Conservation (phyloP, 2,888 invertebrate species). For the Drosophila neotestacea region DNA sequence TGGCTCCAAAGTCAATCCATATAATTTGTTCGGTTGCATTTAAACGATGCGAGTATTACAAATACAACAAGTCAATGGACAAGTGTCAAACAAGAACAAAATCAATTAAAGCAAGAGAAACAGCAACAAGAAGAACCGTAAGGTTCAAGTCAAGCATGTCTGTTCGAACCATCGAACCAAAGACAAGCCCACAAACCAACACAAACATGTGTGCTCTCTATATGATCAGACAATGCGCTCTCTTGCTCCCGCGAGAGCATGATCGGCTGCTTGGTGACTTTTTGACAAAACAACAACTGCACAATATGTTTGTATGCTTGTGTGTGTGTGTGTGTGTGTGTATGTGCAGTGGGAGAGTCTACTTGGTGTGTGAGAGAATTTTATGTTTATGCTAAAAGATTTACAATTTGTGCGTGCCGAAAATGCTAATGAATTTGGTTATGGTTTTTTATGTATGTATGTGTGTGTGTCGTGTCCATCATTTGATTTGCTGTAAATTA, state of each 20-base stretch:
- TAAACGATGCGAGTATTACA: slow-evolving; percentile 34
- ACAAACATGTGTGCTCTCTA: slow-evolving; percentile 3
- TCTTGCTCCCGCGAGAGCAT: background rate
- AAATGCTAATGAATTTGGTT: slow-evolving; percentile 76
- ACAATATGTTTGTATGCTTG: slow-evolving; percentile 2
- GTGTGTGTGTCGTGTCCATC: slow-evolving; percentile 45
- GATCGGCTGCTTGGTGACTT: slow-evolving; percentile 46
- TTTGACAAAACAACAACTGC: slow-evolving; percentile 25
- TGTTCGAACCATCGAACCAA: slow-evolving; percentile 19
- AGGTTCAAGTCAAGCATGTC: slow-evolving; percentile 15
- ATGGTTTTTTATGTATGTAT: slow-evolving; percentile 50
- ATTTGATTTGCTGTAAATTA: slow-evolving; percentile 66
- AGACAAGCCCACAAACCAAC: slow-evolving; percentile 1
- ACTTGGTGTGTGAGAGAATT: slow-evolving; percentile 47
- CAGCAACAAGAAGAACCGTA: slow-evolving; percentile 2
- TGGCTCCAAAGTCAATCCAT: background rate
- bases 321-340: slow-evolving; percentile 4
- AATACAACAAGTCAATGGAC: slow-evolving; percentile 23
- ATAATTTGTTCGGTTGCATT: slow-evolving; percentile 16
- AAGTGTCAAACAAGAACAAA: slow-evolving; percentile 29
- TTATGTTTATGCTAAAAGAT: slow-evolving; percentile 77
- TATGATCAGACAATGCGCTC: slow-evolving; percentile 18
- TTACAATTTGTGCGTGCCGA: slow-evolving; percentile 78
- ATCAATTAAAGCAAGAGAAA: slow-evolving; percentile 6
- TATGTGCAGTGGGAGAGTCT: slow-evolving; percentile 29